Percentiles rank a stretch among this genome's conserved stretches.
phyloP scores from a whole-genome alignment of 2,113 vertebrate species.

The Tetrao urogallus region DNA sequence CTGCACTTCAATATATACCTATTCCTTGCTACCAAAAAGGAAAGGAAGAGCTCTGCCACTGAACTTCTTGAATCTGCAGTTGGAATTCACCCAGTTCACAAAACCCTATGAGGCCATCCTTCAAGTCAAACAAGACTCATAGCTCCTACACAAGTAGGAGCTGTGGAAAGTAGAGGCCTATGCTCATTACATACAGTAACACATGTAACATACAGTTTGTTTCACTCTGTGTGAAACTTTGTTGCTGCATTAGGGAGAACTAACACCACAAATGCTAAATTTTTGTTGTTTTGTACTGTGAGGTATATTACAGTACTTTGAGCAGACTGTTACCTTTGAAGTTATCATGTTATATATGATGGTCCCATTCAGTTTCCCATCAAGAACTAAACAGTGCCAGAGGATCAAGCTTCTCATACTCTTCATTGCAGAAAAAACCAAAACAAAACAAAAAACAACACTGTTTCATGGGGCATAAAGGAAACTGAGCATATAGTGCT shows the following conservation, averaged over 20 bases:
- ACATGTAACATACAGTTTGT: too few species aligned
- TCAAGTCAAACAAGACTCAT: not conserved
- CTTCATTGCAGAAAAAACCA: not conserved
- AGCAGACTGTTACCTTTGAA: not conserved
- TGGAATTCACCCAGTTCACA: not conserved
- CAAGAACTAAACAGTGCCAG: not conserved
- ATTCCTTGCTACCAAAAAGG: not conserved
- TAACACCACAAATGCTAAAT: not conserved
- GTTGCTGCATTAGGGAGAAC: not conserved
- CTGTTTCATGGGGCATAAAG: not conserved
- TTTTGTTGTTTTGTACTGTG: not conserved
- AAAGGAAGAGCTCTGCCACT: not conserved
- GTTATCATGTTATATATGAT: not conserved
- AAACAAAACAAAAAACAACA: too few species aligned
- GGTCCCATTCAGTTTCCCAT: not conserved
- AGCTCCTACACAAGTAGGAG: not conserved
- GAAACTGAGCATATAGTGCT: not conserved
- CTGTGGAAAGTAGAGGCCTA: not conserved
- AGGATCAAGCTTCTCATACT: not conserved
- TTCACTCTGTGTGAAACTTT: not conserved
- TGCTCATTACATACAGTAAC: not conserved
- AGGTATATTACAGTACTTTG: too few species aligned
- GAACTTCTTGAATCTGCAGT: not conserved
- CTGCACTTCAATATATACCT: not conserved
- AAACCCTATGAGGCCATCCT: not conserved